Evolutionary conservation across 2,888 invertebrate genomes (phyloP).

Genomic region (Atethmia centrago): DNA sequence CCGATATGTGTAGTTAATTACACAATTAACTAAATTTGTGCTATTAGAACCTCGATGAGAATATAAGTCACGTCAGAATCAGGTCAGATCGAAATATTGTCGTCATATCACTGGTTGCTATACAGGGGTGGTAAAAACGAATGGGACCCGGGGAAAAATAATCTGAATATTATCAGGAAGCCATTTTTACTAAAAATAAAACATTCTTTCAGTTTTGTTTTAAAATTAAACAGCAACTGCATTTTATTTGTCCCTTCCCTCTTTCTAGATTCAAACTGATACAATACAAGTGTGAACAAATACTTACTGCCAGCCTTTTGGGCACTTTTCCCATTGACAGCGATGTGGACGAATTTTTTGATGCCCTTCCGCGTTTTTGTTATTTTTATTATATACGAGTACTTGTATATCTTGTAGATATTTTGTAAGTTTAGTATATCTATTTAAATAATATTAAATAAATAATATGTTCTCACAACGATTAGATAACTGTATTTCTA

Average conservation of each 20-base stretch:
- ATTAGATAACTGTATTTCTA: no score
- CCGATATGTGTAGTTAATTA: conserved; percentile 51
- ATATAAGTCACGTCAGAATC: conserved; percentile 28
- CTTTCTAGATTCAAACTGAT: not conserved
- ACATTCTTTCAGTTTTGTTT: not conserved
- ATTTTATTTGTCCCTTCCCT: not conserved
- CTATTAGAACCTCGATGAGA: conserved; percentile 45
- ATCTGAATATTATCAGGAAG: not conserved
- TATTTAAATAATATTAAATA: no score
- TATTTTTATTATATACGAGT: no score
- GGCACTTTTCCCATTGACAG: no score
- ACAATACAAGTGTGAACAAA: not conserved
- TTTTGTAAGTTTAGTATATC: no score
- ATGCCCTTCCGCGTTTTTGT: no score
- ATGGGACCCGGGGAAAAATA: not conserved
- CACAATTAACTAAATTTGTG: conserved; percentile 55
- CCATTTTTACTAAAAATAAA: not conserved
- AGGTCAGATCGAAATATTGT: conserved; percentile 41
- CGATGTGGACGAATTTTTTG: no score
- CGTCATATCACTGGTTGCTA: not conserved
- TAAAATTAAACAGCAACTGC: not conserved
- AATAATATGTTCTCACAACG: no score
- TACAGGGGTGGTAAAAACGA: not conserved
- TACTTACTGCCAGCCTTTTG: no score
- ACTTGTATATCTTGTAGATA: no score